phyloP scores from a whole-genome alignment of 2,797 vertebrate species.

The Lemur catta region DNA sequence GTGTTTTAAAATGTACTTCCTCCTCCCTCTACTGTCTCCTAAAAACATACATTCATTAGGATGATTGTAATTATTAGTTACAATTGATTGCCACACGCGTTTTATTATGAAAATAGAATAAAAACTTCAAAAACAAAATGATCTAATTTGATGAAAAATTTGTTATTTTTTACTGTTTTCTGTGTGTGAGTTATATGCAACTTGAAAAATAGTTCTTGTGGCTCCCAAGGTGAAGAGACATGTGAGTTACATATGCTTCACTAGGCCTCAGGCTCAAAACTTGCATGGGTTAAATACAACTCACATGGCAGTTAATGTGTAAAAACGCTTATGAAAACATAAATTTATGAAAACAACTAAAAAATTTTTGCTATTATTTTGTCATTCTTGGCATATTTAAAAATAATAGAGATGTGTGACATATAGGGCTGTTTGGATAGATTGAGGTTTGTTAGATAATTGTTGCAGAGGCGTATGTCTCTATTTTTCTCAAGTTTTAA shows the following conservation, averaged over 20 bases:
- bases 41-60: background rate
- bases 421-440: background rate
- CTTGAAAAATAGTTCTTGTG: no score
- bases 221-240: no score
- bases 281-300: no score
- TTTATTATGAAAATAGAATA: no score
- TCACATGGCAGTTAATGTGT: no score
- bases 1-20: conserved; percentile 12
- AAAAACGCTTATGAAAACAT: background rate
- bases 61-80: background rate
- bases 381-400: background rate
- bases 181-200: no score
- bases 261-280: no score
- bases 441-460: conserved; percentile 12
- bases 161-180: no score
- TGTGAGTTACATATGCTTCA: no score
- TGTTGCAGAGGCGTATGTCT: background rate
- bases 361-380: background rate
- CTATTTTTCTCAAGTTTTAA: conserved; percentile 46
- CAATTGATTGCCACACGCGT: no score
- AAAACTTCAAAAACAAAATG: no score
- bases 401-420: background rate
- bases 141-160: no score
- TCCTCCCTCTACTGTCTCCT: background rate
- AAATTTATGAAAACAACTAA: background rate